Evolutionary conservation across 2,797 vertebrate species (phyloP), one percentile per base, ranked within the genome.

Genomic region (Falco naumanni): DNA sequence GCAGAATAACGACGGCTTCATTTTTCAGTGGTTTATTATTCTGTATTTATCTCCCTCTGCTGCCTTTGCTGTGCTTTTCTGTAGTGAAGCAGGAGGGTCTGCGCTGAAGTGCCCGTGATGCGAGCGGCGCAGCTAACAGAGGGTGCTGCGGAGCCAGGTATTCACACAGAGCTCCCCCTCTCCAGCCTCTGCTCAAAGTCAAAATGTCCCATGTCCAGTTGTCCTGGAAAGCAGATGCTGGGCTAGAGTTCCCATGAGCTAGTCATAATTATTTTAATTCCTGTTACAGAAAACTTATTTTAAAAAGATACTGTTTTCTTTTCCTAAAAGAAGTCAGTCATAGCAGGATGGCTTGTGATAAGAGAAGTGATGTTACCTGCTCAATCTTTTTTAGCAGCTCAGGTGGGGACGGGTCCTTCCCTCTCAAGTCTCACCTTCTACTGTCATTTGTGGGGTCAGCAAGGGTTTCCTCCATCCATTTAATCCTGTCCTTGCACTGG

Each of bases 351-450:
- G 28, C 3, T 54, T 53, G 24, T 33, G 37, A 17, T 1, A 1
- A 29, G 33, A 16, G 17, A 69, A 72, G 33, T 26, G 20, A 19
- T 6, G 2, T 82, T 98, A 99, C 99, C 98, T 98, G 97, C 76
- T 99, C 97, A 24, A 98, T 98, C 98, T 98, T 99, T 96, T 98
- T 98, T 53, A 98, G 87, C 90, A 99, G 98, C 78, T 99, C 98
- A 21, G 79, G 95, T 75, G 96, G 75, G 9, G 98, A 98, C 13
- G 97, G 98, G 92, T 99, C 99, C 65, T 98, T 97, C 57, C 99
- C 99, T 80, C 97, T 98, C 69, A 99, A 95, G 28, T 98, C 91
- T 95, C 98, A 98, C 80, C 93, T 97, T 94, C 98, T 98, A 26
- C 88, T 93, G 41, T 98, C 91, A 70, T 66, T 93, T 5, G 71